These are phyloP conservation scores for Gracilinanus agilis DNA, from an alignment of 2,113 vertebrate genomes.

Conservation along the genomic window DNA sequence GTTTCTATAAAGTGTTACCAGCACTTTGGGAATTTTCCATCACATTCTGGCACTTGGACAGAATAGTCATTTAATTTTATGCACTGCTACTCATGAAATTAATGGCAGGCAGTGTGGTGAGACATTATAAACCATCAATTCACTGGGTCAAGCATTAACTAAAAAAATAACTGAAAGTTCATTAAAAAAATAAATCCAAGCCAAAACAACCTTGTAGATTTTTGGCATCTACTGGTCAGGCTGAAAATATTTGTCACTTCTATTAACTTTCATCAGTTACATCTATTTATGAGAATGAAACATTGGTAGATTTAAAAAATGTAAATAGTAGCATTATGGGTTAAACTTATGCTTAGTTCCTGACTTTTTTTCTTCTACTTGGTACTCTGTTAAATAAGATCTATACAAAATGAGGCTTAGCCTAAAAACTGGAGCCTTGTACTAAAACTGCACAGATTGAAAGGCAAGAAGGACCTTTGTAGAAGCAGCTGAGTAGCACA, in stretches of 20 bases:
- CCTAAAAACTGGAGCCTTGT: neutral
- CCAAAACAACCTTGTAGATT: neutral
- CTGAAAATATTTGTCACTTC: neutral
- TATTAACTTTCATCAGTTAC: neutral
- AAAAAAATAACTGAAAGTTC: constrained; percentile 48
- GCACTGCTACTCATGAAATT: constrained; percentile 73
- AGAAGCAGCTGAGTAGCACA: too few relatives aligned
- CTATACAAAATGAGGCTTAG: neutral
- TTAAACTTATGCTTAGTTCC: neutral
- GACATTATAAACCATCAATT: constrained; percentile 57
- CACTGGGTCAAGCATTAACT: neutral
- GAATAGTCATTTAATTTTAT: constrained; percentile 62
- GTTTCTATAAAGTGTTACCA: constrained; percentile 59
- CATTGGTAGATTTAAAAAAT: neutral
- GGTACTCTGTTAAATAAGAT: neutral
- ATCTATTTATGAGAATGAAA: neutral
- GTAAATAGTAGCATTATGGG: neutral
- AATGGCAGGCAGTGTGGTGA: constrained; percentile 56
- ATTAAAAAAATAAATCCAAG: neutral
- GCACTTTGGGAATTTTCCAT: constrained; percentile 59
- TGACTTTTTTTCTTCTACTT: neutral
- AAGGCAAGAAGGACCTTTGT: neutral
- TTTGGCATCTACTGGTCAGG: neutral
- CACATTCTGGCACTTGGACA: constrained; percentile 33
- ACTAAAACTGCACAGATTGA: neutral